phyloP scores from a whole-genome alignment of 2,113 vertebrate genomes.

The Thermophis baileyi region DNA sequence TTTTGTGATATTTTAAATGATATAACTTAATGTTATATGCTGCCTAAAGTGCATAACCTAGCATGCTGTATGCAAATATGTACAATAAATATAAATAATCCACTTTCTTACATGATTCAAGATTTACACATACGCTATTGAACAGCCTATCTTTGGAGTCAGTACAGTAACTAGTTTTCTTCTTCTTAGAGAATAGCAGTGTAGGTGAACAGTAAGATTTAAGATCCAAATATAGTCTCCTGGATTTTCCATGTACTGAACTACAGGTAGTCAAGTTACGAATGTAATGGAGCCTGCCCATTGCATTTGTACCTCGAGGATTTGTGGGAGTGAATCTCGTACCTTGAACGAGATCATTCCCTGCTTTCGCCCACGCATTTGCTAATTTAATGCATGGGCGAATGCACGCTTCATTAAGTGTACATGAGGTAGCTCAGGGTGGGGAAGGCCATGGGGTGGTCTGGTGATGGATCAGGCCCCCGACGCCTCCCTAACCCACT shows the following conservation, averaged over 20 bases:
- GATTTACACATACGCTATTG: not conserved
- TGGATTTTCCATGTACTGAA: not conserved
- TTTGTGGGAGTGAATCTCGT: too few relatives aligned
- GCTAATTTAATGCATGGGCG: too few relatives aligned
- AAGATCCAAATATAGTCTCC: not conserved
- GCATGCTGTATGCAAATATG: not conserved
- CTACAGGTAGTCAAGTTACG: not conserved
- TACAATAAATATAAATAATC: not conserved
- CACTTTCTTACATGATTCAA: not conserved
- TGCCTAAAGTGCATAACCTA: not conserved
- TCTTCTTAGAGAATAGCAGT: not conserved
- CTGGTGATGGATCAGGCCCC: too few relatives aligned
- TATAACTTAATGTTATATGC: not conserved
- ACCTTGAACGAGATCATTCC: too few relatives aligned
- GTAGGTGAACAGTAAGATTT: not conserved
- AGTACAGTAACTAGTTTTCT: not conserved
- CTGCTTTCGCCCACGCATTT: too few relatives aligned
- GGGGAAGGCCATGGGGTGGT: too few relatives aligned
- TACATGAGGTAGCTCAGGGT: too few relatives aligned
- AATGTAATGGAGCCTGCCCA: too few relatives aligned
- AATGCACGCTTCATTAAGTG: too few relatives aligned
- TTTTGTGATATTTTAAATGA: not conserved
- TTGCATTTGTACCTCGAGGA: too few relatives aligned
- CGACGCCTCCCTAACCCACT: too few relatives aligned
- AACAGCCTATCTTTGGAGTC: too few relatives aligned